Base-by-base conservation (phyloP, 2,888 invertebrate genomes). In the Pachliopta kotzebuea region DNA sequence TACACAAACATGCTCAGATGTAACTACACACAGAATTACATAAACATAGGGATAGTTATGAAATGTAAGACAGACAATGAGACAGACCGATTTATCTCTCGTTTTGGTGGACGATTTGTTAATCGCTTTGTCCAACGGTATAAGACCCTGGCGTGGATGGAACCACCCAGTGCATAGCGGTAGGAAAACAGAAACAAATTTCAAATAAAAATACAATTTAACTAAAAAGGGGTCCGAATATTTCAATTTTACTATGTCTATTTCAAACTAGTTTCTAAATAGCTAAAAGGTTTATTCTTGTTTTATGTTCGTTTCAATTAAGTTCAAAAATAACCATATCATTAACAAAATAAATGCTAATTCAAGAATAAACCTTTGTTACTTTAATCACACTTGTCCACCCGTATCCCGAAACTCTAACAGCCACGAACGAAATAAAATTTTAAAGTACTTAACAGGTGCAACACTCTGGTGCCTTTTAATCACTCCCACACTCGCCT, bases 401-500 rank as follows among this genome's bases (percentile, higher is more conserved):
- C 83, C 86, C 84, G 80, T 77, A 81, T 85, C 85, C 88, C 87
- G 84, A 85, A 85, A 80, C 75, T 83, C 90, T 91, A 91, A 91
- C 90, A 90, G 84, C 81, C 88, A 90, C 84, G 87, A 88, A 90
- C 85, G 82, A 88, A 89, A 89, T 87, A 90, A 77, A 90, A 89
- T 90, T 86, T 82, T 85, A 88, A 90, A 88, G 91, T 91, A 91
- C 91, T 91, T 91, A 91, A 91, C 91, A 83, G 91, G 91, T 91
- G 90, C 90, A 90, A 91, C 90, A 91, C 88, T 91, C 91, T 90
- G 91, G 91, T 90, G 90, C 88, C 90, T 91, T 91, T 91, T 90
- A 88, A 89, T 86, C 89, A 90, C 90, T 90, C 90, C 91, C 90
- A 89, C 88, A 88, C 88, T 86, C 85, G 89, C 83, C 83, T 88